These are phyloP conservation scores for Stylophora pistillata DNA, from an alignment of 64 coral and sea anemone genomes.

Conservation along the genomic window DNA sequence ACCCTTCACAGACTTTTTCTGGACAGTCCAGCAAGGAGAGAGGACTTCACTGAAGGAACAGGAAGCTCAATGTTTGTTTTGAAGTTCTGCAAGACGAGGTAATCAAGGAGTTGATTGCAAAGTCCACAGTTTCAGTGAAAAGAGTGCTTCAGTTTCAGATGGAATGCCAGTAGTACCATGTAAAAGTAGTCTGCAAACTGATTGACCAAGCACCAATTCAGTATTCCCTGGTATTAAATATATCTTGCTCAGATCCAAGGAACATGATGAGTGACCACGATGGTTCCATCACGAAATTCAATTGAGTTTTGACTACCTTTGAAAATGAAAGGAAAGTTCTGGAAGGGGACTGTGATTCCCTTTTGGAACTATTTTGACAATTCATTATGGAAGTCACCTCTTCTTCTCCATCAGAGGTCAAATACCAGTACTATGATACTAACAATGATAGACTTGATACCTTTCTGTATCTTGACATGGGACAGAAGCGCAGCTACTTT, in stretches of 20 bases:
- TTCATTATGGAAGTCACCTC: slow-evolving; percentile 7
- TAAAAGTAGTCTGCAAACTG: slow-evolving; percentile 30
- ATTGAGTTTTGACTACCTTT: slow-evolving; percentile 30
- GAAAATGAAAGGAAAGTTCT: slow-evolving; percentile 2
- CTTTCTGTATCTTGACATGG: slow-evolving; percentile 60
- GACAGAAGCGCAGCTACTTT: slow-evolving; percentile 25
- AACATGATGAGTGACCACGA: slow-evolving; percentile 20
- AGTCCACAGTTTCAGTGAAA: slow-evolving; percentile 16
- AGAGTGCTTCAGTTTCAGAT: slow-evolving; percentile 52
- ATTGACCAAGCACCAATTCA: slow-evolving; percentile 26
- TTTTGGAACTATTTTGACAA: slow-evolving; percentile 36
- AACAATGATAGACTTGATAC: slow-evolving; percentile 47
- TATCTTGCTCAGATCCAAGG: slow-evolving; percentile 48
- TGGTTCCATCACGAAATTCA: slow-evolving; percentile 18
- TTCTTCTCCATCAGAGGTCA: slow-evolving; percentile 33
- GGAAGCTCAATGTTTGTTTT: slow-evolving; percentile 36
- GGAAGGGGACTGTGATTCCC: slow-evolving; percentile 25
- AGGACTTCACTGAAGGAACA: slow-evolving; percentile 54
- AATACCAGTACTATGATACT: slow-evolving; percentile 52
- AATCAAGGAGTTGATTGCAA: slow-evolving; percentile 34
- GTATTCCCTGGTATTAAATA: slow-evolving; percentile 54
- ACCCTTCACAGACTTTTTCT: slow-evolving; percentile 58
- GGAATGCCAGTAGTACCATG: slow-evolving; percentile 43
- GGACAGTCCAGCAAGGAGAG: slow-evolving; percentile 65
- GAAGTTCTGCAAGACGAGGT: slow-evolving; percentile 56